These are phyloP conservation scores for Eptesicus fuscus DNA, from an alignment of 2,113 vertebrate species.

Conservation along the genomic window DNA sequence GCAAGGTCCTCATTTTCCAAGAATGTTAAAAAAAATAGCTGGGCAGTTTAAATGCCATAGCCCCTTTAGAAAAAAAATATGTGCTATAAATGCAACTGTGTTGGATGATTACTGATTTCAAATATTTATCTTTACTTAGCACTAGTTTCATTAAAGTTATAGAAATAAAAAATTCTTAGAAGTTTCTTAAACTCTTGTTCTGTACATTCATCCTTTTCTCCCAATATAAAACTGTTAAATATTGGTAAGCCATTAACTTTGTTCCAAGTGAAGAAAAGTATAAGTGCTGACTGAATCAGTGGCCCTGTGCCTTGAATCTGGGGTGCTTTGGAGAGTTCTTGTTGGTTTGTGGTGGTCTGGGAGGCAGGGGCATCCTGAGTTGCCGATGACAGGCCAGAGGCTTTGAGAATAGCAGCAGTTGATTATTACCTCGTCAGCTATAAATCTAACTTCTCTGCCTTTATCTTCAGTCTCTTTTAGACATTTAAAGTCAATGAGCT, in stretches of 20 bases:
- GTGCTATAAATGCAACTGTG: accelerated
- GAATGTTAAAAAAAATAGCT: neutral
- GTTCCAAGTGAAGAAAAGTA: slow-evolving; percentile 58
- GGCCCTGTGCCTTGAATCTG: slow-evolving; percentile 31
- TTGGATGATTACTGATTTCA: neutral
- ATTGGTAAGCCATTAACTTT: slow-evolving; percentile 64
- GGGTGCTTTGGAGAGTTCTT: slow-evolving; percentile 57
- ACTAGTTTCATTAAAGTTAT: neutral
- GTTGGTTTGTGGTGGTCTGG: slow-evolving; percentile 64
- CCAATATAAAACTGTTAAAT: slow-evolving; percentile 62
- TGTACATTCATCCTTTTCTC: slow-evolving; percentile 49
- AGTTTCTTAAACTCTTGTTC: neutral
- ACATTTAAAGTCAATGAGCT: slow-evolving; percentile 75
- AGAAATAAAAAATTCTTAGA: neutral
- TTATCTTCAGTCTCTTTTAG: slow-evolving; percentile 76
- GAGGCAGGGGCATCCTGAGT: slow-evolving; percentile 60
- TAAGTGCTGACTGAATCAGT: slow-evolving; percentile 62
- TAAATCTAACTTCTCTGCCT: slow-evolving; percentile 77
- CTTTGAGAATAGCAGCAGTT: slow-evolving; percentile 68
- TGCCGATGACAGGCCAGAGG: slow-evolving; percentile 46
- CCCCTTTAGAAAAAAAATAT: neutral
- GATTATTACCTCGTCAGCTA: slow-evolving; percentile 78
- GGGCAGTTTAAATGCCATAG: neutral
- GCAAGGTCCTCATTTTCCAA: neutral
- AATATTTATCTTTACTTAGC: neutral